Percentiles rank a stretch among this genome's conserved stretches.
Conservation (phyloP, 2,888 invertebrate species). For the Dastarcus helophoroides region DNA sequence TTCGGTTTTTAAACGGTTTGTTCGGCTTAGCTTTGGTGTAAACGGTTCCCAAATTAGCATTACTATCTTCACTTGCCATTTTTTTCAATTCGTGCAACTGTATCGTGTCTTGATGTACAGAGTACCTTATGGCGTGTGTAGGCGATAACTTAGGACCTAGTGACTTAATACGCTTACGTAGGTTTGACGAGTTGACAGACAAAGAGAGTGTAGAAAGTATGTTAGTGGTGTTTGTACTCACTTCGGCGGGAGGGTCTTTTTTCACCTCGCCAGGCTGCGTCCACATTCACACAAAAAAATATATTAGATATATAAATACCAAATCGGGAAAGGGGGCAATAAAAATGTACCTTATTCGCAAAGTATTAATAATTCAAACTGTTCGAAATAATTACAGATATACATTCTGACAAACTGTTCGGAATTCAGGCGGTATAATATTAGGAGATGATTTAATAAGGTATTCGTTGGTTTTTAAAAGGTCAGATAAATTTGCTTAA, state of each 20-base stretch:
- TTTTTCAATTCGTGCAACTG: constrained; percentile 21
- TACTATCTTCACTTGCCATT: constrained; percentile 12
- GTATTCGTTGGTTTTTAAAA: too few species aligned
- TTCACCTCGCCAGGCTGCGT: constrained; percentile 35
- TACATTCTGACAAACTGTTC: too few species aligned
- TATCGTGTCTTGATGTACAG: constrained; percentile 15
- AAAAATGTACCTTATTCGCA: too few species aligned
- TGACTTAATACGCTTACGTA: constrained; percentile 19
- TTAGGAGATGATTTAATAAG: too few species aligned
- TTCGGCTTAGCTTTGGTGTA: constrained; percentile 16
- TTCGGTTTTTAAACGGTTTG: constrained; percentile 25
- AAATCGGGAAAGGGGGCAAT: too few species aligned
- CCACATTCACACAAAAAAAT: constrained; percentile 24
- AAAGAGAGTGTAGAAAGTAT: constrained; percentile 22
- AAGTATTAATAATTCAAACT: too few species aligned
- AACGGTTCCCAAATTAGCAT: constrained; percentile 10
- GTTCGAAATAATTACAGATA: too few species aligned
- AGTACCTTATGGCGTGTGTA: constrained; percentile 9
- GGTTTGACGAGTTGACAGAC: constrained; percentile 18
- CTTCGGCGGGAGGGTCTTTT: constrained; percentile 31
- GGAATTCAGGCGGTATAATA: too few species aligned
- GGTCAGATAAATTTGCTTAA: too few species aligned
- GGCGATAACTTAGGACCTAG: constrained; percentile 14
- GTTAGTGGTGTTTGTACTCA: constrained; percentile 32
- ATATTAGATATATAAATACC: constrained; percentile 3